A percentile compares a stretch with the other conserved stretches of the same genome.
Evolutionary conservation across 2,113 vertebrate genomes (phyloP).

Genomic region (Orycteropus afer): DNA sequence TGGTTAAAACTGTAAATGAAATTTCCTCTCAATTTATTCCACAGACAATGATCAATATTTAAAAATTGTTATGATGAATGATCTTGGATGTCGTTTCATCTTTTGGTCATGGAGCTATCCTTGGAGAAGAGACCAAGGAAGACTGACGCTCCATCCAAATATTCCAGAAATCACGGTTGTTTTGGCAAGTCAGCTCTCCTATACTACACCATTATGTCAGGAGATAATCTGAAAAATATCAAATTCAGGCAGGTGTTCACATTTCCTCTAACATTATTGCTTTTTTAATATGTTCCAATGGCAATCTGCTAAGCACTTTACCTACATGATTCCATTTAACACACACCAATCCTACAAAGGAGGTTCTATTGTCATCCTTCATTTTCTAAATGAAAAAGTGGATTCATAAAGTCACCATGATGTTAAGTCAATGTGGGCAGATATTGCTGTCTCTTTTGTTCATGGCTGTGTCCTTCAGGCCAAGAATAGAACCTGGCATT

Average conservation of each 20-base stretch:
- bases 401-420: neutral
- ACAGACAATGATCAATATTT: neutral
- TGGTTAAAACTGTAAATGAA: constrained; percentile 26
- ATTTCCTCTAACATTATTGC: neutral
- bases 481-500: neutral
- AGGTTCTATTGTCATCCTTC: neutral
- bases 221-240: constrained; percentile 7
- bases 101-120: neutral
- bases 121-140: constrained; percentile 4
- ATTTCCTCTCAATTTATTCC: neutral
- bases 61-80: neutral
- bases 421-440: neutral
- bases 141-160: neutral
- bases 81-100: constrained; percentile 12
- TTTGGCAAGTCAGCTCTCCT: neutral
- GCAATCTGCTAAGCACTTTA: neutral
- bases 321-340: neutral
- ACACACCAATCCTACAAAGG: neutral
- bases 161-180: neutral
- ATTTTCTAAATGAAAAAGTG: neutral
- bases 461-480: neutral
- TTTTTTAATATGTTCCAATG: neutral
- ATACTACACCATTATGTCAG: neutral
- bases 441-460: neutral
- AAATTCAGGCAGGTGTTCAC: neutral